phyloP scores from a whole-genome alignment of 2,888 invertebrate genomes.

The Ectropis crepuscularia region DNA sequence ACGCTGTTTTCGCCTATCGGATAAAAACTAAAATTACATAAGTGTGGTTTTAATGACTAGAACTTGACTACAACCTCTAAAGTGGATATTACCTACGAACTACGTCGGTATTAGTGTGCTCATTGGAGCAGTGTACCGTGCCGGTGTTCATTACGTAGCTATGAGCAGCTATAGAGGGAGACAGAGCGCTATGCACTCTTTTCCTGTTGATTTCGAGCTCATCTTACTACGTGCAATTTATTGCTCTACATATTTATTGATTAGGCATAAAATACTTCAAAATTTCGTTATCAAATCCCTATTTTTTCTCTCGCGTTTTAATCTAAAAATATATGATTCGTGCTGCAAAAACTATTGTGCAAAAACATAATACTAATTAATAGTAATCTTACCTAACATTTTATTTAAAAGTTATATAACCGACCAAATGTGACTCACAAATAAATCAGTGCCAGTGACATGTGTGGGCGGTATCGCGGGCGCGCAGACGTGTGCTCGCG shows the following conservation, averaged over 20 bases:
- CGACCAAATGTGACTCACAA: slow-evolving; percentile 70
- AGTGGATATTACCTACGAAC: background rate
- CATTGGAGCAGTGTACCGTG: slow-evolving; percentile 7
- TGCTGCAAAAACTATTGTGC: background rate
- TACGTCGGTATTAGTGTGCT: slow-evolving; percentile 1
- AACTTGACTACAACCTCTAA: too few species aligned
- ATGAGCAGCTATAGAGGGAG: slow-evolving; percentile 4
- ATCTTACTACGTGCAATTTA: slow-evolving; percentile 8
- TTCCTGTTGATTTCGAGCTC: slow-evolving; percentile 22
- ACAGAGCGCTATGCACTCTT: slow-evolving; percentile 9
- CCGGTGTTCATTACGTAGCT: slow-evolving; percentile 10
- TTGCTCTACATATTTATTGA: slow-evolving; percentile 7
- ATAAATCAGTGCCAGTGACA: slow-evolving; percentile 62
- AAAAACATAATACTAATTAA: background rate
- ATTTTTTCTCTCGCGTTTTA: background rate
- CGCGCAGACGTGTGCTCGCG: slow-evolving; percentile 62
- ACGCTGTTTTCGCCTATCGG: too few species aligned
- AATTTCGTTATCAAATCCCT: too few species aligned
- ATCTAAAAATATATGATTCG: background rate
- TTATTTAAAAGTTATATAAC: slow-evolving; percentile 24
- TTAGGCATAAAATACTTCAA: background rate
- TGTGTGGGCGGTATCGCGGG: slow-evolving; percentile 58
- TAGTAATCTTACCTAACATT: background rate
- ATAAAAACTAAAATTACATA: background rate
- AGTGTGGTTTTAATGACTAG: background rate